These are phyloP conservation scores for Nibea albiflora DNA, from an alignment of 2,113 vertebrate species.

Conservation along the genomic window DNA sequence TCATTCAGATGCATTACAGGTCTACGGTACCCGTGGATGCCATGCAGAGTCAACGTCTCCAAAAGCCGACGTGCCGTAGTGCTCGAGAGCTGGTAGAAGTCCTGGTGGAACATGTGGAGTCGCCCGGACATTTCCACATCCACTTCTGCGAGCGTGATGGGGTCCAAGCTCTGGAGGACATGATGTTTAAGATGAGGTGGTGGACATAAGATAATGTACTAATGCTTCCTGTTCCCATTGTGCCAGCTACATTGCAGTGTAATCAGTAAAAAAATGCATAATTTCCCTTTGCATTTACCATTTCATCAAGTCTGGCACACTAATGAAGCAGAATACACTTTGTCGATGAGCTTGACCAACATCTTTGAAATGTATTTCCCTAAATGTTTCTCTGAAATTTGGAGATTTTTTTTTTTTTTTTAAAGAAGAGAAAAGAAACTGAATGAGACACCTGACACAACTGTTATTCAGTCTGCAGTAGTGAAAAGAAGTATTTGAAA, in stretches of 20 bases:
- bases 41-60: constrained; percentile 83
- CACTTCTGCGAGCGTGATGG: constrained; percentile 83
- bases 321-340: not conserved
- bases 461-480: not conserved
- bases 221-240: not conserved
- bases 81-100: constrained; percentile 84
- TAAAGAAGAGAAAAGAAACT: not conserved
- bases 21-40: constrained; percentile 88
- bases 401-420: no score
- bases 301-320: not conserved
- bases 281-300: not conserved
- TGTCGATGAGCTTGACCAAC: not conserved
- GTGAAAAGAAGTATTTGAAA: not conserved
- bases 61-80: constrained; percentile 75
- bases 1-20: constrained; percentile 36
- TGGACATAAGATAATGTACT: not conserved
- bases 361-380: not conserved
- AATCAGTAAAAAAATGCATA: not conserved
- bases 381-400: no score
- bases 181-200: constrained; percentile 96
- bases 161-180: constrained; percentile 85
- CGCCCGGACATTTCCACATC: constrained; percentile 91
- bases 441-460: not conserved
- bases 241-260: not conserved
- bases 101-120: constrained; percentile 85